These are phyloP conservation scores for Thymelicus acteon DNA, from an alignment of 2,888 invertebrate genomes.

Conservation along the genomic window DNA sequence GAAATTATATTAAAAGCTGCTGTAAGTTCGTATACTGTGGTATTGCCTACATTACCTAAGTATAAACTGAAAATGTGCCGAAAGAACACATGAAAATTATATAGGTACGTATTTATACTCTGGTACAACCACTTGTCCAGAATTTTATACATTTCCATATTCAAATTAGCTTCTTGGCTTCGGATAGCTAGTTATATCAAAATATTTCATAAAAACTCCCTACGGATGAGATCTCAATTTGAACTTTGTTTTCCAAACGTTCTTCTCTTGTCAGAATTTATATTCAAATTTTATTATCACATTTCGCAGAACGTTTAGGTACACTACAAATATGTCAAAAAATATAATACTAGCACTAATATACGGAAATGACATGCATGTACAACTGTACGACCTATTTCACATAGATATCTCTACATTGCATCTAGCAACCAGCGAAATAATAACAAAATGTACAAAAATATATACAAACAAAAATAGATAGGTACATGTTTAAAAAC, in stretches of 20 bases:
- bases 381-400: background rate
- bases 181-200: constrained; percentile 76
- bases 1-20: background rate
- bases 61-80: too few relatives aligned
- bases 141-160: constrained; percentile 54
- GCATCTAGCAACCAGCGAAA: constrained; percentile 17
- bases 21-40: background rate
- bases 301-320: constrained; percentile 63
- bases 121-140: too few relatives aligned
- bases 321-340: constrained; percentile 47
- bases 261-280: constrained; percentile 61
- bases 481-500: background rate
- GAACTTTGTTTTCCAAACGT: constrained; percentile 79
- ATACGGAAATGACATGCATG: constrained; percentile 12
- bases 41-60: background rate
- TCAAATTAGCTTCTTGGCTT: constrained; percentile 80
- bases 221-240: constrained; percentile 83
- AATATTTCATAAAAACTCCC: constrained; percentile 74
- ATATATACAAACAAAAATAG: constrained; percentile 12
- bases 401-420: constrained; percentile 15
- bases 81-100: too few relatives aligned
- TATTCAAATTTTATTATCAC: constrained; percentile 77
- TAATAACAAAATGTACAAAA: constrained; percentile 11
- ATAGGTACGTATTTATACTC: too few relatives aligned
- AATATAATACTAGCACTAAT: constrained; percentile 38